Evolutionary conservation across 2,797 vertebrate genomes (phyloP), one percentile per base, ranked within the genome.

Genomic region (Scolopax rusticola): DNA sequence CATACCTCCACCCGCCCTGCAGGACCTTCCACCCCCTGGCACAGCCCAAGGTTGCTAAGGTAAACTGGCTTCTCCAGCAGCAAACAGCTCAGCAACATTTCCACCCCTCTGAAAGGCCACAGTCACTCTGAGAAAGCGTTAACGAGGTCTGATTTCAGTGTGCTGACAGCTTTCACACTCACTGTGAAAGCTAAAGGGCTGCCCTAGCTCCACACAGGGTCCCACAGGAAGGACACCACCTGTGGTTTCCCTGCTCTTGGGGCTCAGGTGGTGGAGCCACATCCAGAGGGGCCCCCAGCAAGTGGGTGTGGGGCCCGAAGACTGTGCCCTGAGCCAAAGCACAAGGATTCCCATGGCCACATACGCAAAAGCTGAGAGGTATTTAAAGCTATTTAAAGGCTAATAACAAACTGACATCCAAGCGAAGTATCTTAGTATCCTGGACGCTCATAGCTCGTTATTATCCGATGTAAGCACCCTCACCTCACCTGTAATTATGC

Each of bases 41-140:
- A 65, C 81, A 75, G 85, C 68, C 45, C 5, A 0, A 27, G 36
- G 41, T 16, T 84, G 53, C 71, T 14, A 50, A 57, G 57, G 61
- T 21, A 3, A 80, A 81, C 15, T 54, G 57, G 75, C 41, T 57
- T 25, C 53, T 54, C 47, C 45, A 77, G 77, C 63, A 73, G 64
- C 74, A 53, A 78, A 75, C 5, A 65, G 25, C 9, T 69, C 74
- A 71, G 75, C 67, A 63, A 33, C 41, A 40, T 68, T 47, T 54
- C 56, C 51, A 27, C 12, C 54, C 59, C 25, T 2, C 30, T 25
- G 68, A 54, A 54, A 1, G 3, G 8, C 54, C 41, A 10, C 24
- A 47, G 77, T 4, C 54, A 50, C 1, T 3, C n/a, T 0, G 0
- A 45, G 69, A 27, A 23, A 28, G 57, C 0, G 0, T 25, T 48